A percentile compares a stretch with the other conserved stretches of the same genome.
Evolutionary conservation across 2,113 vertebrate genomes (phyloP).

Genomic region (Vulpes lagopus): DNA sequence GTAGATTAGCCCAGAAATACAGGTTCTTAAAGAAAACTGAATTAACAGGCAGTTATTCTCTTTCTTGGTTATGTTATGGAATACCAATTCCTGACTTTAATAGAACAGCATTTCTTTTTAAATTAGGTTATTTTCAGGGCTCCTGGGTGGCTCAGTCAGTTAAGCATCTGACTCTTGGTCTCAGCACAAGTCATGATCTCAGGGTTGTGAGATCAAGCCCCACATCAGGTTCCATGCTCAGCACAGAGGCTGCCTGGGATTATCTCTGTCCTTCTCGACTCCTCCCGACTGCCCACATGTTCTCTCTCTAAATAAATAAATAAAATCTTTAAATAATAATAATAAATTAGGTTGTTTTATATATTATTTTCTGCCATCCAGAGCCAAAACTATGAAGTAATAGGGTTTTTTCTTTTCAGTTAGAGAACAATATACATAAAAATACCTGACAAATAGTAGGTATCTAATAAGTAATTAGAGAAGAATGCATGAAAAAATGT

Average conservation of each 20-base stretch:
- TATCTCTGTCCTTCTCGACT: neutral
- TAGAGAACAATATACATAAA: neutral
- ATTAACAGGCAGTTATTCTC: neutral
- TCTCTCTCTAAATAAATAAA: neutral
- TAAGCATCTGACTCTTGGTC: neutral
- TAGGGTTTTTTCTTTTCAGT: neutral
- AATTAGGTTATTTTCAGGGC: neutral
- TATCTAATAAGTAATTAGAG: slow-evolving; percentile 37
- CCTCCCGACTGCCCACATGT: neutral
- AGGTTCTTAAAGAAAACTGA: neutral
- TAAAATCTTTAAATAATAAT: neutral
- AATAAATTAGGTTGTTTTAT: neutral
- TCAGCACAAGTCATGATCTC: neutral
- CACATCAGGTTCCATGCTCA: neutral
- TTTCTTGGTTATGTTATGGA: slow-evolving; percentile 2
- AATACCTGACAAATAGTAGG: neutral
- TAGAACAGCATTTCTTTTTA: slow-evolving; percentile 7
- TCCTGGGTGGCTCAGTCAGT: neutral
- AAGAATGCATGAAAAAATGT: slow-evolving; percentile 34
- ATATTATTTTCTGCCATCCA: slow-evolving; percentile 11
- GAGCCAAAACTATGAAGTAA: neutral
- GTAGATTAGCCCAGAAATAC: neutral
- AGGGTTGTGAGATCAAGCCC: neutral
- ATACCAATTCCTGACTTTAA: neutral
- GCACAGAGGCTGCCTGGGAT: neutral